Conservation (phyloP, 30 jellyfish, hydroid and myxozoan genomes). For the Hydra vulgaris region DNA sequence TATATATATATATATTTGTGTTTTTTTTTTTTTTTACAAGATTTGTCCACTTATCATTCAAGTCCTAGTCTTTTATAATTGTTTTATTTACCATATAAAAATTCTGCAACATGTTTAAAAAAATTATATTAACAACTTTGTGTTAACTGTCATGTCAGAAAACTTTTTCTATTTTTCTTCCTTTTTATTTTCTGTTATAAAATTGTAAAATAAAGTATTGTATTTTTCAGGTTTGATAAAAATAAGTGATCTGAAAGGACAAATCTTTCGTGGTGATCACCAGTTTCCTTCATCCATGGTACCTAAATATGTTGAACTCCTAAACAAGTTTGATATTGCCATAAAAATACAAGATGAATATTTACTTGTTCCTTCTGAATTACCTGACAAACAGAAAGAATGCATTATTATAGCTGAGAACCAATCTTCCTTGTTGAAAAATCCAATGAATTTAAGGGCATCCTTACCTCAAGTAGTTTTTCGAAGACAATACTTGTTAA, state of each 20-base stretch:
- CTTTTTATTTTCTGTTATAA: too few relatives aligned
- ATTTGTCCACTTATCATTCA: too few relatives aligned
- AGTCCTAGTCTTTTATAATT: too few relatives aligned
- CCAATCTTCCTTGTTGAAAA: conserved; percentile 36
- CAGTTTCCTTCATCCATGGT: conserved; percentile 74
- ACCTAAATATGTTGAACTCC: conserved; percentile 68
- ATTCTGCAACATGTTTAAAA: too few relatives aligned
- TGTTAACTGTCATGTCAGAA: too few relatives aligned
- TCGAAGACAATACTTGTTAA: conserved; percentile 70
- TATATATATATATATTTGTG: too few relatives aligned
- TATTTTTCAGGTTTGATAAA: conserved; percentile 66
- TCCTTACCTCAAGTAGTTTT: too few relatives aligned
- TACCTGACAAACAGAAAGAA: conserved; percentile 66
- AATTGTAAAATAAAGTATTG: too few relatives aligned
- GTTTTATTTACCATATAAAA: too few relatives aligned
- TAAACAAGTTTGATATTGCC: conserved; percentile 90
- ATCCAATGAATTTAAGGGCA: conserved; percentile 69
- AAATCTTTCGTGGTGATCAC: conserved; percentile 58
- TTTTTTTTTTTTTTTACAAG: too few relatives aligned
- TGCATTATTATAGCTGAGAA: conserved; percentile 43
- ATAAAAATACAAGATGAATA: conserved; percentile 61
- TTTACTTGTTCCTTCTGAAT: conserved; percentile 79
- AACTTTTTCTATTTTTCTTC: too few relatives aligned
- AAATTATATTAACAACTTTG: too few relatives aligned
- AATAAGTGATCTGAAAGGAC: conserved; percentile 53